Percentiles rank a stretch among this genome's conserved stretches.
phyloP scores from a whole-genome alignment of 2,113 vertebrate genomes.

The Catharus fuscescens region DNA sequence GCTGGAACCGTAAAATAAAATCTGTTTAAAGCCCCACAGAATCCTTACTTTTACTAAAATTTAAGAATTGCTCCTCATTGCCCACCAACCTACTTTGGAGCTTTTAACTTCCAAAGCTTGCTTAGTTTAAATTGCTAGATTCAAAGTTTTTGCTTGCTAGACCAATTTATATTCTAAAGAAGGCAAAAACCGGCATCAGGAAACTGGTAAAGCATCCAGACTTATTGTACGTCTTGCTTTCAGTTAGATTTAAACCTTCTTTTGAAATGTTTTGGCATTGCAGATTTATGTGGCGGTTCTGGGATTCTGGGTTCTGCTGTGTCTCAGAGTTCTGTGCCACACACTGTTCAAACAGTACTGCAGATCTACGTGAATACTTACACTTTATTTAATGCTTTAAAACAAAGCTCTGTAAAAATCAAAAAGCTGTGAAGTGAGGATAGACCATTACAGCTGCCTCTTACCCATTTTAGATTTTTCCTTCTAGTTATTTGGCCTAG shows the following conservation, averaged over 20 bases:
- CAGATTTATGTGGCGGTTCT: not conserved
- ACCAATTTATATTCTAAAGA: conserved; percentile 34
- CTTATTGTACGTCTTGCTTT: conserved; percentile 20
- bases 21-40: not conserved
- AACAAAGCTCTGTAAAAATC: not conserved
- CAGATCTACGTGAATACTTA: not conserved
- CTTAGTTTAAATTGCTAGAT: not conserved
- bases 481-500: conserved; percentile 15
- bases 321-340: conserved; percentile 25
- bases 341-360: not conserved
- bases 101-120: not conserved
- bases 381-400: not conserved
- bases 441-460: not conserved
- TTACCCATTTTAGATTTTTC: conserved; percentile 23
- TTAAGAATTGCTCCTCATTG: not conserved
- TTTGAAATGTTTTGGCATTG: conserved; percentile 10
- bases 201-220: conserved; percentile 37
- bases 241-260: not conserved
- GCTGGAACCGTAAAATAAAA: not conserved
- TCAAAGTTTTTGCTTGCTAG: not conserved
- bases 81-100: not conserved
- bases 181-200: not conserved
- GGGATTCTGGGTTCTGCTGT: conserved; percentile 20
- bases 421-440: conserved; percentile 5
- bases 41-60: not conserved